Evolutionary conservation across 2,888 invertebrate species (phyloP).

Genomic region (Mesorhabditis spiculigera): DNA sequence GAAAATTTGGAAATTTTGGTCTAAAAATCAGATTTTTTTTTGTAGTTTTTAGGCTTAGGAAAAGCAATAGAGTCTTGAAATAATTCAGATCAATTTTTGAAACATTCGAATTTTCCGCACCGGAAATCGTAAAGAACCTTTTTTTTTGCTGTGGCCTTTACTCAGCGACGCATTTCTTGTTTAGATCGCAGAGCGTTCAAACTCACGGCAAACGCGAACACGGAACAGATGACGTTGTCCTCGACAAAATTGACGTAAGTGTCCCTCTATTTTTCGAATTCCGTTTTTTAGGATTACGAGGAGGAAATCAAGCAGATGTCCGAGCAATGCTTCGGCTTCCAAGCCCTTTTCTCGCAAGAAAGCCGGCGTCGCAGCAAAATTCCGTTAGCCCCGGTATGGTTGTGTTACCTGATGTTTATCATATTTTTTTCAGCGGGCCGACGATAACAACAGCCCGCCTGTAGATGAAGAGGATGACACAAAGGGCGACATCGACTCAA

Average conservation of each 20-base stretch:
- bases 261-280: background rate
- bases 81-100: too few species aligned
- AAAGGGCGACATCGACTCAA: background rate
- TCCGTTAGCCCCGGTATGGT: slow-evolving; percentile 29
- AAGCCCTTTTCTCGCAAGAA: slow-evolving; percentile 50
- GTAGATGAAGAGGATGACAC: background rate
- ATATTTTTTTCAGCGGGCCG: slow-evolving; percentile 9
- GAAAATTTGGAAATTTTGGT: too few species aligned
- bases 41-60: too few species aligned
- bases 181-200: slow-evolving; percentile 45
- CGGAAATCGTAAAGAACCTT: too few species aligned
- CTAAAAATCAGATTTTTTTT: too few species aligned
- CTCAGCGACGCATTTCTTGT: background rate
- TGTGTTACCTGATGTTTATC: too few species aligned
- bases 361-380: slow-evolving; percentile 46
- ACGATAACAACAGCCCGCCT: slow-evolving; percentile 2
- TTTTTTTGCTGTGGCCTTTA: too few species aligned
- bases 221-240: slow-evolving; percentile 45
- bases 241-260: slow-evolving; percentile 47
- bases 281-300: slow-evolving; percentile 40
- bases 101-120: too few species aligned
- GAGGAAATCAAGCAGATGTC: slow-evolving; percentile 55
- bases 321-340: slow-evolving; percentile 52
- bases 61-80: too few species aligned
- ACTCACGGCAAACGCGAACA: slow-evolving; percentile 55